Base-by-base conservation (phyloP, 1,140 invertebrate genomes). In the Nasonia longicornis region DNA sequence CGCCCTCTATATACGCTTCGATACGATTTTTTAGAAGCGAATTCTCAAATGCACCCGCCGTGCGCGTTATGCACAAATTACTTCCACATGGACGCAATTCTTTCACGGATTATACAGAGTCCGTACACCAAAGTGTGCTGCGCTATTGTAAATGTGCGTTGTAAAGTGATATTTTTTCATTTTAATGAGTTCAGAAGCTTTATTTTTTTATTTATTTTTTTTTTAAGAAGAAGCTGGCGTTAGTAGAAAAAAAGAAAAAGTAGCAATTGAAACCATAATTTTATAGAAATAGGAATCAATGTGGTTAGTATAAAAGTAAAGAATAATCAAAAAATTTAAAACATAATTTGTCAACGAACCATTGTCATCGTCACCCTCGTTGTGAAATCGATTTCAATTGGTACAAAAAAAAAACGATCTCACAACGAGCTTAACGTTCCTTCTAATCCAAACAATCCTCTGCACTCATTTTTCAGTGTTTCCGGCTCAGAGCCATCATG, bases 301-400 rank as follows among this genome's bases (percentile, higher is more conserved):
- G 12, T 73, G 10, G 31, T 75, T 22, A 52, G 31, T 35, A 26
- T 26, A 52, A 31, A 69, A 35, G 70, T 48, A 52, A 76, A 70
- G 42, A 67, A 67, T 38, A 45, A 22, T 16, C 31, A 63, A 63
- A 63, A 63, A 35, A 35, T 74, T 64, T n/a, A 67, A 67, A 67
- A 67, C 58, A 48, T 11, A 64, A 66, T 71, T 63, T 31, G 16
- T 29, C n/a, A 22, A 48, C 45, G 66, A 81, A 81, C 73, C 79
- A 81, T 76, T 76, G 45, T 76, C 79, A 81, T 70, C 73, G 73
- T 70, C 73, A 48, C 29, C 7, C 31, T 26, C 63, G 58, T 72
- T 73, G 26, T 8, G 35, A 26, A 29, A 42, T 52, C 20, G 42
- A 63, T 48, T 31, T 63, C 3, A 20, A 20, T 38, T 76, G 20